Evolutionary conservation across 2,113 vertebrate genomes (phyloP).

Genomic region (Microtus ochrogaster): DNA sequence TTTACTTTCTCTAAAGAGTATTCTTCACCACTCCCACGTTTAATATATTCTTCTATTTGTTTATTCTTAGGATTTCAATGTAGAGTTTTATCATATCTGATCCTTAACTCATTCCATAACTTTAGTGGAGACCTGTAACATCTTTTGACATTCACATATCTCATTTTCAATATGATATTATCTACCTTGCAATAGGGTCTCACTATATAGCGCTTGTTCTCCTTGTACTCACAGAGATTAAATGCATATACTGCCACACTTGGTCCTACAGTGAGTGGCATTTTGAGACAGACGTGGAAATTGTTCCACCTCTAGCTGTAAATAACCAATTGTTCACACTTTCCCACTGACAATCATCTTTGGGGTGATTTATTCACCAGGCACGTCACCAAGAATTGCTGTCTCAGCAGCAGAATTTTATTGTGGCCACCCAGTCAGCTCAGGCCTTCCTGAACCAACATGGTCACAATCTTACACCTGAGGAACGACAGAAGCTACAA

Average conservation of each 20-base stretch:
- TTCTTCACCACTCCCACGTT: background rate
- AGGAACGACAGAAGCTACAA: conserved; percentile 88
- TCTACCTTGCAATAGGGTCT: background rate
- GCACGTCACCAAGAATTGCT: conserved; percentile 92
- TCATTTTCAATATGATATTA: background rate
- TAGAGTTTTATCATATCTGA: background rate
- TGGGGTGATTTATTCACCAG: conserved; percentile 82
- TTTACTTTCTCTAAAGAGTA: background rate
- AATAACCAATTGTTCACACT: background rate
- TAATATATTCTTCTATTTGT: background rate
- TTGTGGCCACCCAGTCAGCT: conserved; percentile 91
- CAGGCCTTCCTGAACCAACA: conserved; percentile 93
- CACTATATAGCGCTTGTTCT: background rate
- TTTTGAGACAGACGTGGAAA: background rate
- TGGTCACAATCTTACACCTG: conserved; percentile 87
- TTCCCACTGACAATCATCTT: conserved; percentile 43
- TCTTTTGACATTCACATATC: background rate
- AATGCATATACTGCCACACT: background rate
- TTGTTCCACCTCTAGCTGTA: background rate
- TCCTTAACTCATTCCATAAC: background rate
- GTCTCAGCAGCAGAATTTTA: conserved; percentile 93
- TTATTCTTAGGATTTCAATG: background rate
- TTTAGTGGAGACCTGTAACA: background rate
- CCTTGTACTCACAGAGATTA: background rate
- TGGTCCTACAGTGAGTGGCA: background rate